Percentiles rank a stretch among this genome's conserved stretches.
phyloP scores from a whole-genome alignment of 2,113 vertebrate species.

The Catharus minimus region DNA sequence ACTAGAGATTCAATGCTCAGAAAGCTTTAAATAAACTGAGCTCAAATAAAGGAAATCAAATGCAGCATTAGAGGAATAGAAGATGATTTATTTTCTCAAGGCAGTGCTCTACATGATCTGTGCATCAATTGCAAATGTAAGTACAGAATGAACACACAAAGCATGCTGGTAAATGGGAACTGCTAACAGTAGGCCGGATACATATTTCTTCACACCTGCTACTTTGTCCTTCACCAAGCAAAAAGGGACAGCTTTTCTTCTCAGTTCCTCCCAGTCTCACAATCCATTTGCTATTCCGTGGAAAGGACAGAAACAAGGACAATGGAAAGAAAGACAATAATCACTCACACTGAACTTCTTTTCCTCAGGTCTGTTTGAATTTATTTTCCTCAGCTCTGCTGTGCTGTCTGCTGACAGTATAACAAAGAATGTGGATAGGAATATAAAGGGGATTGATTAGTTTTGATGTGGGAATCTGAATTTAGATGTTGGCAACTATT shows the following conservation, averaged over 20 bases:
- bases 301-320: background rate
- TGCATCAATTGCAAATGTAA: background rate
- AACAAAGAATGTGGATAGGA: background rate
- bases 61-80: background rate
- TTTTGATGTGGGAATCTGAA: background rate
- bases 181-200: background rate
- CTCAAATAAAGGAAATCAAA: background rate
- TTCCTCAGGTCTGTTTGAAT: background rate
- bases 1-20: background rate
- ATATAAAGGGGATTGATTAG: background rate
- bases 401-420: background rate
- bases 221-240: background rate
- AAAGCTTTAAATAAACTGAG: slow-evolving; percentile 21
- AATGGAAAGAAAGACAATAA: background rate
- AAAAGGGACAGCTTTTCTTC: background rate
- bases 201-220: background rate
- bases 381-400: background rate
- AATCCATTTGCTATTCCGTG: background rate
- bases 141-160: background rate
- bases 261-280: background rate
- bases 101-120: background rate
- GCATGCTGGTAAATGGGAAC: background rate
- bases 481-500: background rate
- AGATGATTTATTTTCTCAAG: background rate
- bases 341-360: background rate